Conservation (phyloP, 2,888 invertebrate genomes). For the Drosophila monieri region DNA sequence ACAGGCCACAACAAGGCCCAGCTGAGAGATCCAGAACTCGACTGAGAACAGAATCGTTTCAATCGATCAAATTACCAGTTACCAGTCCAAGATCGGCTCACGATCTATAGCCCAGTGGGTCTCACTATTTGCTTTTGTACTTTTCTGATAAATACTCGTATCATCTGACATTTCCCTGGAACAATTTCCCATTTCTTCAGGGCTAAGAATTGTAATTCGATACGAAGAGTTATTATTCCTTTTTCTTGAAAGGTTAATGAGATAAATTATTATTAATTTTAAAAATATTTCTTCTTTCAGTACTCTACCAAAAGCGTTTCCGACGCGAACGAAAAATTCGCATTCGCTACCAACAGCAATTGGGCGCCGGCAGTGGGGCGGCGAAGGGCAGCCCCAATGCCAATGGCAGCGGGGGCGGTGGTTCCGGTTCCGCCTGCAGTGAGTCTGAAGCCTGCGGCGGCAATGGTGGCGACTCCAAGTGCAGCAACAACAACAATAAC, state of each 20-base stretch:
- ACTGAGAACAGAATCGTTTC: conserved; percentile 30
- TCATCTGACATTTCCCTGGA: conserved; percentile 33
- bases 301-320: conserved; percentile 94
- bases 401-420: conserved; percentile 58
- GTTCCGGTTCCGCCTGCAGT: conserved; percentile 48
- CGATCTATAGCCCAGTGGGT: conserved; percentile 33
- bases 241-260: background rate
- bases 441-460: conserved; percentile 54
- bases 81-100: conserved; percentile 44
- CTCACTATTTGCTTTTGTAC: conserved; percentile 25
- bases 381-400: conserved; percentile 84
- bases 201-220: background rate
- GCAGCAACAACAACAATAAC: conserved; percentile 50
- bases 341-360: conserved; percentile 92
- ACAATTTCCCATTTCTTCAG: background rate
- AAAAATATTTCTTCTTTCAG: conserved; percentile 85
- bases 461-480: conserved; percentile 41
- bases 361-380: conserved; percentile 88
- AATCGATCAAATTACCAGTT: conserved; percentile 61
- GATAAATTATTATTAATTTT: conserved; percentile 40
- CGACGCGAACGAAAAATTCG: conserved; percentile 94
- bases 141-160: conserved; percentile 1
- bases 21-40: conserved; percentile 11
- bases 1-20: conserved; percentile 24
- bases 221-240: background rate